phyloP scores from a whole-genome alignment of 1,140 invertebrate genomes.

The Zaprionus africanus region DNA sequence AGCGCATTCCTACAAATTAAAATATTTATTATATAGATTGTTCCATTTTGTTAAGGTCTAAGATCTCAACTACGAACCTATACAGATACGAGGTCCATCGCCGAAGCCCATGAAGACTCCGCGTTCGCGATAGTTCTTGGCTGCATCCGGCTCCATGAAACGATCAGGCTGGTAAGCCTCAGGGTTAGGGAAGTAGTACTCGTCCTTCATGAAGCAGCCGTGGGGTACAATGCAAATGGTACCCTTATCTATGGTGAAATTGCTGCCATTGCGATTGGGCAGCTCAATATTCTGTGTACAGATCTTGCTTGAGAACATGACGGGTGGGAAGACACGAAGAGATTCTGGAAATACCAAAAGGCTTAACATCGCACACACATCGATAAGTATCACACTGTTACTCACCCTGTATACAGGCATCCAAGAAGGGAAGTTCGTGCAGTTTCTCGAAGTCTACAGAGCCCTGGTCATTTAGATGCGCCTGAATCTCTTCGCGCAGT shows the following conservation, averaged over 20 bases:
- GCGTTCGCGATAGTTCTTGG: constrained; percentile 59
- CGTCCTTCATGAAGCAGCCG: constrained; percentile 86
- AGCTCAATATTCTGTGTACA: constrained; percentile 67
- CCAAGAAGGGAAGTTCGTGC: constrained; percentile 63
- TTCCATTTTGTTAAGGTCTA: background rate
- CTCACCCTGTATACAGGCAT: constrained; percentile 71
- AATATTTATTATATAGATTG: background rate
- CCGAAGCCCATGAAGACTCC: constrained; percentile 64
- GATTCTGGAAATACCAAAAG: constrained; percentile 40
- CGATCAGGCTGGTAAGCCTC: constrained; percentile 90
- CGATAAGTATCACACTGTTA: background rate
- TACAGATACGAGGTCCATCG: constrained; percentile 71
- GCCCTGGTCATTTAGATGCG: constrained; percentile 47
- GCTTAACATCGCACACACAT: background rate
- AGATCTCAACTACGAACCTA: constrained; percentile 41
- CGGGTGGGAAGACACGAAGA: constrained; percentile 58
- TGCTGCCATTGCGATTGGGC: constrained; percentile 58
- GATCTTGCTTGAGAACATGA: constrained; percentile 38
- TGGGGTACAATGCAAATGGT: constrained; percentile 86
- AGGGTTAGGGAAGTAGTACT: constrained; percentile 88
- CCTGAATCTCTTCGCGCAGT: constrained; percentile 76
- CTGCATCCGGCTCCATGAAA: constrained; percentile 65
- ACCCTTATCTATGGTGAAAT: constrained; percentile 79
- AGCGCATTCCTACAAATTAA: constrained; percentile 63
- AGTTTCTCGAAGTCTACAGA: constrained; percentile 63